Evolutionary conservation across 2,113 vertebrate species (phyloP).

Genomic region (Chinchilla lanigera): DNA sequence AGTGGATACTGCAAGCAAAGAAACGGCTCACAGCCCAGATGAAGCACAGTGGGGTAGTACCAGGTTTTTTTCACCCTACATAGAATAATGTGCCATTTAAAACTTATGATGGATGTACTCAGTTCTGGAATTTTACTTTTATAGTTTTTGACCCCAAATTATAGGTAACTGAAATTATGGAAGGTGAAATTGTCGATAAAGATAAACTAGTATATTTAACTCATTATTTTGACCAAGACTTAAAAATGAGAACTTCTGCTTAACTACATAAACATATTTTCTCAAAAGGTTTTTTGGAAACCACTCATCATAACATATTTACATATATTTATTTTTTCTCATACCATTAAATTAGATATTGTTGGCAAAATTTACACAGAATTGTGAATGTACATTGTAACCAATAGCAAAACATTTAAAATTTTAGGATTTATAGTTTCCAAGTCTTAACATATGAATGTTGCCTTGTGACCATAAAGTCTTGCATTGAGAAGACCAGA

Average conservation of each 20-base stretch:
- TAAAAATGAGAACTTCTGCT: not conserved
- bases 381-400: not conserved
- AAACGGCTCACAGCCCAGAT: accelerated
- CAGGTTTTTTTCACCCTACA: not conserved
- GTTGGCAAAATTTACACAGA: not conserved
- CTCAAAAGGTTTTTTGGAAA: not conserved
- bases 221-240: not conserved
- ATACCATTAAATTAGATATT: not conserved
- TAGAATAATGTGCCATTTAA: not conserved
- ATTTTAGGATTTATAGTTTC: not conserved
- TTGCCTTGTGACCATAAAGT: not conserved
- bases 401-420: not conserved
- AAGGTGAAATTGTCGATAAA: not conserved
- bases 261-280: not conserved
- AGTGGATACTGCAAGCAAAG: not conserved
- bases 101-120: not conserved
- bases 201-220: not conserved
- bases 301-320: not conserved
- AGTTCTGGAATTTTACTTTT: not conserved
- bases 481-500: not conserved
- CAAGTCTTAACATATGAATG: not conserved
- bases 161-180: not conserved
- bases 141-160: not conserved
- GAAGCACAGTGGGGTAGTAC: not conserved
- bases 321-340: not conserved